Base-by-base conservation (phyloP, 2,113 vertebrate genomes). In the Bambusicola thoracicus region DNA sequence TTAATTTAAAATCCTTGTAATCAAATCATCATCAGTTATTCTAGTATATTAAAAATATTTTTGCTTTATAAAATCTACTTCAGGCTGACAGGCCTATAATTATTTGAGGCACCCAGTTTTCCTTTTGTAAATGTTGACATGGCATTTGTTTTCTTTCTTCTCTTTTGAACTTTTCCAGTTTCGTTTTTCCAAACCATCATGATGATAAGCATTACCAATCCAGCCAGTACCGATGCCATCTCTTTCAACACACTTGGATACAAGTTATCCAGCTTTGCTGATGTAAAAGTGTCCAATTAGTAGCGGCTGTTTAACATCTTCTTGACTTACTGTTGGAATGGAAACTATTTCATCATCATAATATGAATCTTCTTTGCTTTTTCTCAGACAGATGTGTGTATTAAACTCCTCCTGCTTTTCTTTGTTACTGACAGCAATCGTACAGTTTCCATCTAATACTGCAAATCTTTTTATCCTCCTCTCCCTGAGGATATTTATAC, bases 41-140 rank as follows among this genome's bases (percentile, higher is more conserved):
- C 90, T 66, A 78, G 53, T 87, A 61, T 18, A 53, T 77, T 69
- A 94, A 85, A 96, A 74, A 30, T 59, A 44, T 18, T 78, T 88
- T 86, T 86, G 30, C 29, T 72, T 91, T 27, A 68, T 30, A 81
- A 68, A 90, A 70, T 86, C 53, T 56, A 25, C 58, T 69, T 74
- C 17, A 72, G 68, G 6, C 34, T 91, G 79, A 83, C 41, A 88
- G 49, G 8, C 34, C 46, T 90, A 1, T 92, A 36, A 66, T 90
- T 88, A 75, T 72, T 84, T 78, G 63, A 46, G 43, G 13, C 73
- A 86, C 87, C 19, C 19, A 74, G 0, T 90, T 88, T 88, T 17
- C 59, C 68, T 74, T 95, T 46, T 90, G n/a, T 88, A 92, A 93
- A 92, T 92, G 86, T 65, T 95, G 89, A 81, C 53, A 15, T 55